Evolutionary conservation across 2,113 vertebrate genomes (phyloP), one percentile per base, ranked within the genome.

Genomic region (Athene cunicularia): DNA sequence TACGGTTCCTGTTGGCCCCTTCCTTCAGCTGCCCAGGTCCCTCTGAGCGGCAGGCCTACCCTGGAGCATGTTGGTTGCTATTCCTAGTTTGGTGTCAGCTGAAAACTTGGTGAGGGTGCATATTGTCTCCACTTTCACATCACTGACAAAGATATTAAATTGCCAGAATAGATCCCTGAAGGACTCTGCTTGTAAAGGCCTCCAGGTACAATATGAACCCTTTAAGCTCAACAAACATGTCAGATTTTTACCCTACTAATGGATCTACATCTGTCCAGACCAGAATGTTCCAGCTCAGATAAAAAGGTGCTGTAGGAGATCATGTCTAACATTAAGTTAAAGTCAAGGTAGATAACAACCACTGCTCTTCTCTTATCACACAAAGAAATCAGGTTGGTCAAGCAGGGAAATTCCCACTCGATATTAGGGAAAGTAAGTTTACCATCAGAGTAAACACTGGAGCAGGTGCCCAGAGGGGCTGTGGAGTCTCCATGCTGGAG

Each of bases 21-120:
- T 81, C 14, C 41, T 77, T 23, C 70, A 66, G 49, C 59, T 56
- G 16, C 50, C 21, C 18, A 15, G 12, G 64, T 81, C 20, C 26
- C 19, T 70, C 37, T 20, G 20, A 74, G 74, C 7, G 56, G 37
- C 30, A 62, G 6, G 27, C 59, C 37, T 91, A 35, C 52, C 41
- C 33, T 55, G 22, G 12, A 23, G 14, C 0, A 0, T 30, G 19
- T 33, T 0, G 0, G 8, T 49, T 14, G 0, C n/a, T 79, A 28
- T 74, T 47, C 39, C 73, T 30, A 58, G 9, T 74, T 60, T 58
- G 52, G 37, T 86, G 80, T 43, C 67, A 89, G 75, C 39, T 74
- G 17, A 8, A 41, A 53, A 67, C 5, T 20, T 70, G 43, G 18
- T 71, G 45, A 66, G 16, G 9, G 19, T 35, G 23, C 15, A n/a